Percentiles rank a stretch among this genome's conserved stretches.
Evolutionary conservation across 2,888 invertebrate species (phyloP).

Genomic region (Oithona nana): DNA sequence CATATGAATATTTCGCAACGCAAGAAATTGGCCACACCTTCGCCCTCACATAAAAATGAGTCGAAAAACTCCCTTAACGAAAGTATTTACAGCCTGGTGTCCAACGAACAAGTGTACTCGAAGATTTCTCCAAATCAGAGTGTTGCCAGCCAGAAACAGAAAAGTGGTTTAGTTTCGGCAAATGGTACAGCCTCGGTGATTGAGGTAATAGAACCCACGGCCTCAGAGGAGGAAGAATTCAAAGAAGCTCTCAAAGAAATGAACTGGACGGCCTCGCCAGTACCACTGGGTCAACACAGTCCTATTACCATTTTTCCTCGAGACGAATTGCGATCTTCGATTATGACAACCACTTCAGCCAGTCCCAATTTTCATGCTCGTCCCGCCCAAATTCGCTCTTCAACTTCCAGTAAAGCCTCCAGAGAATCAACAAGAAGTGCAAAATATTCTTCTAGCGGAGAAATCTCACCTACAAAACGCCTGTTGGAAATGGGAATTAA

Average conservation of each 20-base stretch:
- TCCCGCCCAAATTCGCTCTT: background rate
- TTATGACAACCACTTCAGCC: background rate
- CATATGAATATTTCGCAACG: background rate
- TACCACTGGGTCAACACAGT: too few relatives aligned
- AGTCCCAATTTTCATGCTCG: background rate
- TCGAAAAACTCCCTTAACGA: slow-evolving; percentile 7
- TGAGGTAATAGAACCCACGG: slow-evolving; percentile 25
- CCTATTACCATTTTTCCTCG: too few relatives aligned
- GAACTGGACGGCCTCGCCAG: background rate
- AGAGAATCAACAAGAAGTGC: background rate
- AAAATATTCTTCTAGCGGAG: background rate
- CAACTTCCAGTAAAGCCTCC: background rate
- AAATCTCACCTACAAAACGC: slow-evolving; percentile 2
- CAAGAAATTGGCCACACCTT: slow-evolving; percentile 13
- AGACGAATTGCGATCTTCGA: background rate
- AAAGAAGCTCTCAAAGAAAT: slow-evolving; percentile 12
- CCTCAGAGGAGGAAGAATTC: slow-evolving; percentile 23
- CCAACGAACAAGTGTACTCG: slow-evolving; percentile 1
- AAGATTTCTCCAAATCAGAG: background rate
- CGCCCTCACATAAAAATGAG: background rate
- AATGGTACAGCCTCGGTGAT: slow-evolving; percentile 24
- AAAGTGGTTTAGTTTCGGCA: slow-evolving; percentile 23
- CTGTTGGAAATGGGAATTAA: slow-evolving; percentile 8
- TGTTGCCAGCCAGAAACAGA: slow-evolving; percentile 17
- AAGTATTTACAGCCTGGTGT: slow-evolving; percentile 11